phyloP scores from a whole-genome alignment of 2,888 invertebrate species.

The Arctia plantaginis region DNA sequence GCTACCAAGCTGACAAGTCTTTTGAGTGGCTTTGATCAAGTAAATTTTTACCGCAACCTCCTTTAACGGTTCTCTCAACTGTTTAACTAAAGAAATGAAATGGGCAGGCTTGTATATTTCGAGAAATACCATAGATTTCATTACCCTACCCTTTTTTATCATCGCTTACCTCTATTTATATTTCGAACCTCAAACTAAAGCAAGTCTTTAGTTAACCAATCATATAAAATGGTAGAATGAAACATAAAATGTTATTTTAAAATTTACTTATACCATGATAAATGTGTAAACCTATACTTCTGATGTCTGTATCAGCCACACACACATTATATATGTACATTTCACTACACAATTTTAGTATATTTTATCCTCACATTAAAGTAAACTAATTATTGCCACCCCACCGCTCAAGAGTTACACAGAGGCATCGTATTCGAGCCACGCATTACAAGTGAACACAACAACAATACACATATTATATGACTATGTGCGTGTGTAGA shows the following conservation, averaged over 20 bases:
- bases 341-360: neutral
- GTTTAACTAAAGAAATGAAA: neutral
- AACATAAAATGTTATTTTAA: no score
- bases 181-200: neutral
- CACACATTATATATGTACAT: neutral
- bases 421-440: neutral
- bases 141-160: no score
- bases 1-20: constrained; percentile 18
- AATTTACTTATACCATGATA: no score
- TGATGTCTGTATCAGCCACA: neutral
- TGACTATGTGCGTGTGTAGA: neutral
- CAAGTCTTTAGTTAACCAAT: neutral
- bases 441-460: neutral
- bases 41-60: constrained; percentile 9
- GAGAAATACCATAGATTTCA: neutral
- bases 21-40: constrained; percentile 13
- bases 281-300: neutral
- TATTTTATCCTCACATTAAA: neutral
- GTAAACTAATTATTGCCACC: neutral
- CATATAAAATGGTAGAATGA: neutral
- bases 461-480: neutral
- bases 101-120: neutral
- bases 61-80: neutral
- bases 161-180: neutral
- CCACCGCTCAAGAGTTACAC: neutral